Conservation (phyloP, 2,113 vertebrate species). For the Patagioenas fasciata region DNA sequence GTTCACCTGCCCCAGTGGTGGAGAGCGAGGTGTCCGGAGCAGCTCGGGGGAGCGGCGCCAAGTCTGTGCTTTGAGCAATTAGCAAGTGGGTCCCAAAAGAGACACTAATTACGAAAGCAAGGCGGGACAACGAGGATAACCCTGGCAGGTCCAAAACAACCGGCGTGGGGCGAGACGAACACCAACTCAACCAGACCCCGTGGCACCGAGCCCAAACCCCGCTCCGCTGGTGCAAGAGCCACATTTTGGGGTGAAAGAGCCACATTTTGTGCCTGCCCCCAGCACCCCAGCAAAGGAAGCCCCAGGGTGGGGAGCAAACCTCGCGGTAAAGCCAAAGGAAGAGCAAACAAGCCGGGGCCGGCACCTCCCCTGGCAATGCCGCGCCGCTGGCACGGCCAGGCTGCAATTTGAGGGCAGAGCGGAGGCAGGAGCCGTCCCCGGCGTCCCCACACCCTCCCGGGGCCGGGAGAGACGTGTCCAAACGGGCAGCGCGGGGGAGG, state of each 20-base stretch:
- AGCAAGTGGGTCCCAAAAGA: constrained; percentile 18
- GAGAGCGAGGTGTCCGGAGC: rapidly evolving
- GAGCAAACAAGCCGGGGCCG: constrained; percentile 9
- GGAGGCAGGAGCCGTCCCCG: neutral
- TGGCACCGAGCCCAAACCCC: neutral
- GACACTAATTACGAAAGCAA: neutral
- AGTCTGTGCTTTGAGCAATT: neutral
- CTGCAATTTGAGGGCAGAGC: constrained; percentile 61
- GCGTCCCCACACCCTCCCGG: neutral
- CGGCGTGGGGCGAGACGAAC: neutral
- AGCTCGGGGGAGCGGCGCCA: neutral
- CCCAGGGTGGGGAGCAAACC: neutral
- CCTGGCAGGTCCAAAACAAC: neutral
- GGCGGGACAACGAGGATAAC: neutral
- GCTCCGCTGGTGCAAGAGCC: rapidly evolving
- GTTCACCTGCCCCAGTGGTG: rapidly evolving
- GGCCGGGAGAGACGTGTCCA: constrained; percentile 32
- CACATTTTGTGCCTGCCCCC: neutral
- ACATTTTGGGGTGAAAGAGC: neutral
- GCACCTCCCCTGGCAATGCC: constrained; percentile 42
- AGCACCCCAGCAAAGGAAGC: neutral
- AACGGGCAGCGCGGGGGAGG: constrained; percentile 42
- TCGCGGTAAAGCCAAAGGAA: neutral
- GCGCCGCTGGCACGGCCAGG: constrained; percentile 1
- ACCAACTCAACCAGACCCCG: rapidly evolving